phyloP scores from a whole-genome alignment of 2,888 invertebrate species.

The Eilema caniola region DNA sequence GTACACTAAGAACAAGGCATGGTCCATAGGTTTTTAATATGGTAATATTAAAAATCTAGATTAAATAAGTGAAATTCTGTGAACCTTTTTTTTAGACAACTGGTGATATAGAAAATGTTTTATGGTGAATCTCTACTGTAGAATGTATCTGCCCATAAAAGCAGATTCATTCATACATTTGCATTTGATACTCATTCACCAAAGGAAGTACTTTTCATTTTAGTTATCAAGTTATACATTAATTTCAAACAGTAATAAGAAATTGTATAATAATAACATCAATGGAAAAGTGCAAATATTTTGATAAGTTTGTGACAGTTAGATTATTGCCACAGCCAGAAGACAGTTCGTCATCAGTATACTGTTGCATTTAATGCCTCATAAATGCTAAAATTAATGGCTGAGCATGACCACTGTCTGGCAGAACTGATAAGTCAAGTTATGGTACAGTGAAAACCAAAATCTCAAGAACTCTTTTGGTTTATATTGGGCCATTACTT shows the following conservation, averaged over 20 bases:
- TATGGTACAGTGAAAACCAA: background rate
- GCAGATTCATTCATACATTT: background rate
- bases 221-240: conserved; percentile 7
- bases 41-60: no score
- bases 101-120: no score
- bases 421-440: background rate
- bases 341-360: background rate
- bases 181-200: background rate
- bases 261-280: background rate
- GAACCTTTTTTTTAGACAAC: no score
- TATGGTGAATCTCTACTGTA: no score
- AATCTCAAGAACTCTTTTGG: background rate
- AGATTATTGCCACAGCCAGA: background rate
- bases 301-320: background rate
- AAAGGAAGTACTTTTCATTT: background rate
- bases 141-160: background rate
- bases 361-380: background rate
- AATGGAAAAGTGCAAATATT: background rate
- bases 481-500: background rate
- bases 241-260: background rate
- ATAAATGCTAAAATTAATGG: background rate
- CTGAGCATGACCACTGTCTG: background rate
- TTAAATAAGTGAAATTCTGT: no score
- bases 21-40: no score
- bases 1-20: no score